Evolutionary conservation across 2,797 vertebrate species (phyloP), one percentile per base, ranked within the genome.

Genomic region (Pseudochirops cupreus): DNA sequence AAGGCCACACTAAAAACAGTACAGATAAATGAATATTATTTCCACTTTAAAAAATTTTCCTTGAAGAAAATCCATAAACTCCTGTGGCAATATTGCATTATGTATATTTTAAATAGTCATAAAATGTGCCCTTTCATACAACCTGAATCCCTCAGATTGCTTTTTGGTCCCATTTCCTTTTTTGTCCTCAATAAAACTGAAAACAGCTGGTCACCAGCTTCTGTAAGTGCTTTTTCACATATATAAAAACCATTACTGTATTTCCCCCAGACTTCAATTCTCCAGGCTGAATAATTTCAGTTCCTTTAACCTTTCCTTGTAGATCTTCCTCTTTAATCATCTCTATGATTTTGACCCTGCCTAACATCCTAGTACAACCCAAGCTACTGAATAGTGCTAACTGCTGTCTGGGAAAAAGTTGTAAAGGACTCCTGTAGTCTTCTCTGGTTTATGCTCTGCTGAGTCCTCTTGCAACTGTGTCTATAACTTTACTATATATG

Each of bases 321-420:
- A 26, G 39, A 87, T 87, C 39, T 46, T 50, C 74, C 39, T 87
- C 21, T 87, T 87, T 87, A 94, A 90, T 50, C 91, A 93, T 91
- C 58, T 56, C 94, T 46, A 93, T 94, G 92, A 58, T 67, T 91
- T 2, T 93, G 50, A 28, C 53, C 52, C 56, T n/a, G 46, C 28
- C 95, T 94, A 92, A 93, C 82, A 95, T n/a, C 58, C 28, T 89
- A 91, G 52, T 57, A n/a, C 93, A 93, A 31, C 56, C 39, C 93
- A 1, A 93, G 24, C 58, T 92, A 28, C 9, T 92, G 54, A 91
- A 56, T 52, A 52, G 58, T 94, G 91, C 58, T 26, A 94, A 91
- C 93, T 29, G 58, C 92, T 18, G 2, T 5, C 54, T 55, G 0
- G 9, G 46, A 50, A 91, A 58, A 94, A 94, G 56, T 18, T 56